phyloP scores from a whole-genome alignment of 2,113 vertebrate species.

The Myocastor coypus region DNA sequence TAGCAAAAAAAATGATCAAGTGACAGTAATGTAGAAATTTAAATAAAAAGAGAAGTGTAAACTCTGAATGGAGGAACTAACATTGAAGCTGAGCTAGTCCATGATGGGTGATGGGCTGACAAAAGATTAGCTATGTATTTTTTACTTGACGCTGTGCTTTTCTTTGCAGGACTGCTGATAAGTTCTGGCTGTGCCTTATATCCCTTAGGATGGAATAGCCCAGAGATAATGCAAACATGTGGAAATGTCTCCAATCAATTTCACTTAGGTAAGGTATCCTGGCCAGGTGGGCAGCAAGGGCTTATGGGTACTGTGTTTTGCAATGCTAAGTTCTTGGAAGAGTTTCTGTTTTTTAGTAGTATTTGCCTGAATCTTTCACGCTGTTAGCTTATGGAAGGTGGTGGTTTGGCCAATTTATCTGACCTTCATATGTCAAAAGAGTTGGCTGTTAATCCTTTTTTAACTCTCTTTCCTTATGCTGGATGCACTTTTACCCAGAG shows the following conservation, averaged over 20 bases:
- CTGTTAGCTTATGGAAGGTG: background rate
- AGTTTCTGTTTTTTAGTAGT: background rate
- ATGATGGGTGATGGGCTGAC: background rate
- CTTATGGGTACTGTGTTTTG: constrained; percentile 21
- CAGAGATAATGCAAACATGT: constrained; percentile 85
- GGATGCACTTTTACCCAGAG: background rate
- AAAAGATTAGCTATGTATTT: constrained; percentile 5
- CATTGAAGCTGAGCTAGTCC: constrained; percentile 25
- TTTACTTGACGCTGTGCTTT: constrained; percentile 62
- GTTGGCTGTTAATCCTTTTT: background rate
- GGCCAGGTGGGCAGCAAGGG: background rate
- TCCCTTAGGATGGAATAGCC: constrained; percentile 85
- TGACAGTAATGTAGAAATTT: background rate
- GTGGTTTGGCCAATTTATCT: background rate
- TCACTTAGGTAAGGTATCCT: constrained; percentile 82
- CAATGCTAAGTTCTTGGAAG: background rate
- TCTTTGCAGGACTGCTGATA: constrained; percentile 82
- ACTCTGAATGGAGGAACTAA: background rate
- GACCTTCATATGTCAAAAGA: background rate
- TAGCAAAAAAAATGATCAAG: background rate
- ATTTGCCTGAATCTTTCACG: background rate
- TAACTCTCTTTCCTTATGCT: background rate
- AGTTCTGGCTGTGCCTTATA: constrained; percentile 85
- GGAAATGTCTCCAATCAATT: constrained; percentile 85
- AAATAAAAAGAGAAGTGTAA: background rate